Evolutionary conservation across 2,113 vertebrate genomes (phyloP).

Genomic region (Greenwoodochromis staneri): DNA sequence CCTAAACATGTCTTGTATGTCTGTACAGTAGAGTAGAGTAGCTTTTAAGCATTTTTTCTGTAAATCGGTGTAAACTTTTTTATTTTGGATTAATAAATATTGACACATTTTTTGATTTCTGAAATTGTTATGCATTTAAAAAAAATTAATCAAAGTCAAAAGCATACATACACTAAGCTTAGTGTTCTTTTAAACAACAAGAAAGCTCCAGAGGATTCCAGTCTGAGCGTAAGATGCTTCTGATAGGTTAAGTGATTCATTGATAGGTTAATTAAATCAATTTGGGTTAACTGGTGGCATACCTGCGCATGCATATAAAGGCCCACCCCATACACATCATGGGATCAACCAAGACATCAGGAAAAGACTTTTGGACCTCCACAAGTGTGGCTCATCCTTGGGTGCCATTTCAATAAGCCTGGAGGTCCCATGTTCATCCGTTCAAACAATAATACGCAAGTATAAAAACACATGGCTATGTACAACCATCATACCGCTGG

Average conservation of each 20-base stretch:
- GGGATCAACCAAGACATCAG: background rate
- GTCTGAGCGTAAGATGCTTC: background rate
- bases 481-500: background rate
- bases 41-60: background rate
- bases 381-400: background rate
- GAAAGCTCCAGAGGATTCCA: background rate
- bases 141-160: background rate
- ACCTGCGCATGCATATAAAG: background rate
- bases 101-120: background rate
- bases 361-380: background rate
- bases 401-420: background rate
- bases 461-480: background rate
- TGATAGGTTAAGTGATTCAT: background rate
- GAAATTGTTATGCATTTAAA: background rate
- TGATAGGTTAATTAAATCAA: background rate
- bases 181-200: background rate
- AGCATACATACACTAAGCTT: background rate
- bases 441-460: background rate
- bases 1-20: background rate
- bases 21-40: background rate
- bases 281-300: background rate
- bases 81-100: background rate
- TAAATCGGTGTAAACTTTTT: background rate
- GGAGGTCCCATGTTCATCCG: background rate
- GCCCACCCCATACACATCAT: background rate